Percentiles rank a stretch among this genome's conserved stretches.
These are phyloP conservation scores for Plotosus lineatus DNA, from an alignment of 2,113 vertebrate species.

Conservation along the genomic window DNA sequence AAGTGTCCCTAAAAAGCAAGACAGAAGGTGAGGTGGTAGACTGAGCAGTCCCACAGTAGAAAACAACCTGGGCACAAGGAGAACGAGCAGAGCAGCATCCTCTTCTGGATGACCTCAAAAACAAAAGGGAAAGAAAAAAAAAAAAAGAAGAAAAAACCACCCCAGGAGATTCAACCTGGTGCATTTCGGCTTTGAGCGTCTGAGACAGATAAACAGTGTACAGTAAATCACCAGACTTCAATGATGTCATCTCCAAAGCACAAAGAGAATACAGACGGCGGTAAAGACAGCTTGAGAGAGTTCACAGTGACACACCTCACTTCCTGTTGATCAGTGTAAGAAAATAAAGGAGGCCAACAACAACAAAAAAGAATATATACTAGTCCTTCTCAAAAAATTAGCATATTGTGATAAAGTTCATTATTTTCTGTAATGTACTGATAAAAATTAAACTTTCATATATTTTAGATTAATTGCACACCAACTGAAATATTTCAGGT, in stretches of 20 bases:
- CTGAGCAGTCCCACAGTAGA: slow-evolving; percentile 64
- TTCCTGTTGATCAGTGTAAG: slow-evolving; percentile 52
- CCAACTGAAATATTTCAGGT: no score
- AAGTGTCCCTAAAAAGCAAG: slow-evolving; percentile 69
- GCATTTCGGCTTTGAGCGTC: neutral
- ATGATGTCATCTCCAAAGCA: neutral
- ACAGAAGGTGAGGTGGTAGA: slow-evolving; percentile 63
- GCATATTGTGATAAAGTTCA: no score
- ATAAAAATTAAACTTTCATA: no score
- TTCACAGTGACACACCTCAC: slow-evolving; percentile 49
- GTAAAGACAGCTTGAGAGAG: slow-evolving; percentile 50
- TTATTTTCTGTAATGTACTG: no score
- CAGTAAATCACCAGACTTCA: neutral
- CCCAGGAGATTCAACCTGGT: neutral
- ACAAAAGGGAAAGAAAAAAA: no score
- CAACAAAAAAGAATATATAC: slow-evolving; percentile 80
- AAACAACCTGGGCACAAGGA: slow-evolving; percentile 65
- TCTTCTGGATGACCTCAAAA: slow-evolving; percentile 58
- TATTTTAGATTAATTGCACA: no score
- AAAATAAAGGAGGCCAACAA: slow-evolving; percentile 80
- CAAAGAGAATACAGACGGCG: slow-evolving; percentile 47
- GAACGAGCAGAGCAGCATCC: slow-evolving; percentile 54
- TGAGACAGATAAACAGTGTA: neutral
- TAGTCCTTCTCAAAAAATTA: no score
- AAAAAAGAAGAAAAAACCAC: no score